Evolutionary conservation across 2,113 vertebrate species (phyloP).

Genomic region (Sinocyclocheilus anophthalmus): DNA sequence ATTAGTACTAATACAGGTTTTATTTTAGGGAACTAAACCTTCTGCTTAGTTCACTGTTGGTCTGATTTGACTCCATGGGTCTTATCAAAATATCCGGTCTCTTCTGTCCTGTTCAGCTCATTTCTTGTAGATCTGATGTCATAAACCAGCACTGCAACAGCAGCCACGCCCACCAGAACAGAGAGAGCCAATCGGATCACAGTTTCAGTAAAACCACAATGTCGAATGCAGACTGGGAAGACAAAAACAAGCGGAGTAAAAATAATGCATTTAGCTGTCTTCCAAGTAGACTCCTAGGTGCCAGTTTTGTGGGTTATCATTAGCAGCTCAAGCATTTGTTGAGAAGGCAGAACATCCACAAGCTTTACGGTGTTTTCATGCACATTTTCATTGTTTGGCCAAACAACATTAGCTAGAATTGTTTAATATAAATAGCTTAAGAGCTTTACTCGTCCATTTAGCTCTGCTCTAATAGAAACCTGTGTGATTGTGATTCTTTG

Average conservation of each 20-base stretch:
- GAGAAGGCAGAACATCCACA: background rate
- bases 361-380: background rate
- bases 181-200: background rate
- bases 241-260: background rate
- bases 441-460: background rate
- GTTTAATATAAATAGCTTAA: background rate
- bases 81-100: background rate
- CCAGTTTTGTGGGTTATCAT: background rate
- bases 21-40: background rate
- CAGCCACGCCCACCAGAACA: background rate
- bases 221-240: background rate
- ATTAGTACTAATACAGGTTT: too few species aligned
- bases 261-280: too few species aligned
- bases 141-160: conserved; percentile 2
- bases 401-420: background rate
- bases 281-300: background rate
- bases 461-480: background rate
- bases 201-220: background rate
- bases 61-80: background rate
- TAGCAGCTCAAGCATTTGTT: background rate
- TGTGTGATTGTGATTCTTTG: background rate
- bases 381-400: background rate
- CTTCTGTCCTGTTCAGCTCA: background rate
- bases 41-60: background rate
- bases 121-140: conserved; percentile 8